Base-by-base conservation (phyloP, 2,888 invertebrate species). In the Volucella inanis region DNA sequence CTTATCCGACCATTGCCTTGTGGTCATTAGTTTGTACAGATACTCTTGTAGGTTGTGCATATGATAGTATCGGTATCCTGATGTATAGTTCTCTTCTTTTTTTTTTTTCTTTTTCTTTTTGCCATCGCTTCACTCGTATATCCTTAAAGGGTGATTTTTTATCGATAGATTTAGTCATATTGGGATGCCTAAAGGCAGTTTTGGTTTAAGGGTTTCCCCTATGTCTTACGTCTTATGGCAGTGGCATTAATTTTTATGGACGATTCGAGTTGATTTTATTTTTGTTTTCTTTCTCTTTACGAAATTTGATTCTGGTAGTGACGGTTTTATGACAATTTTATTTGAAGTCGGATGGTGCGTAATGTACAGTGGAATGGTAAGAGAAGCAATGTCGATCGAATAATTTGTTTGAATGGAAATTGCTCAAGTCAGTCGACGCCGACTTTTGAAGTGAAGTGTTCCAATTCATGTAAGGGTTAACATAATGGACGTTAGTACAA, bases 141-240 rank as follows among this genome's bases (percentile, higher is more conserved):
- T 75, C 77, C 67, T 72, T 81, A 80, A 85, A 85, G 80, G 76
- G 71, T 77, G 68, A 81, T 81, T 85, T 55, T 72, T 85, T 77
- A 81, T 85, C 85, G 85, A 81, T 85, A 50, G 72, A 62, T 72
- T 81, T 59, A 72, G 81, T 61, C 71, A 75, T 80, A 50, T 55
- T 47, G 50, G 49, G 67, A 67, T 76, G 61, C 55, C 84, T 67
- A 12, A 39, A 65, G 79, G 78, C 68, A 41, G 57, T 47, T 76
- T 59, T 49, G 47, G 31, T 39, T 55, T 62, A 49, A 9, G 38
- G 11, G 41, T 61, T 18, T 47, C 47, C 41, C 50, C 14, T 11
- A 22, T n/a, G 61, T 9, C 57, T 12, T 31, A 41, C 50, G 9
- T n/a, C 49, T 52, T 50, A 55, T 62, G 59, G 54, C 31, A 45